phyloP scores from a whole-genome alignment of 2,888 invertebrate genomes.

The Arge pagana region DNA sequence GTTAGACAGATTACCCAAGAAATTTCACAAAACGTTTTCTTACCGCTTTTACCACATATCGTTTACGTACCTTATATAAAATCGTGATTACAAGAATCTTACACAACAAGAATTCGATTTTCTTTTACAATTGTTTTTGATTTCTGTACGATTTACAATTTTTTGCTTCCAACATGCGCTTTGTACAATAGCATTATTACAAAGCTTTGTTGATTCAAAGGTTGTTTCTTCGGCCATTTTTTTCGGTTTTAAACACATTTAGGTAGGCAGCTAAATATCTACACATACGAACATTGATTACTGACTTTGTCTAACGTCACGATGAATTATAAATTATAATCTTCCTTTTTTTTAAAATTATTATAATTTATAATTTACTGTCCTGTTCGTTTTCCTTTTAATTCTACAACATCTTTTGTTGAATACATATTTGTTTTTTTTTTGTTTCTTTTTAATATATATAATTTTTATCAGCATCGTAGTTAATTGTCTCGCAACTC shows the following conservation, averaged over 20 bases:
- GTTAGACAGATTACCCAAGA: conserved; percentile 24
- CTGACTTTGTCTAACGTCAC: no score
- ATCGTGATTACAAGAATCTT: conserved; percentile 13
- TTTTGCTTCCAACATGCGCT: no score
- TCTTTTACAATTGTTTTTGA: no score
- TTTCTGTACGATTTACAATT: no score
- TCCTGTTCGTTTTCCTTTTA: conserved; percentile 1
- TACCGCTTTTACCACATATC: no score
- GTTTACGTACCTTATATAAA: conserved; percentile 8
- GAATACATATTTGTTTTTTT: conserved; percentile 2
- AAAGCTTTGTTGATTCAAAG: no score
- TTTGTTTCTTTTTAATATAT: conserved; percentile 14
- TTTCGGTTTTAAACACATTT: no score
- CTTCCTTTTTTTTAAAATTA: neutral
- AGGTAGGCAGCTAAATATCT: no score
- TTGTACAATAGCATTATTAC: no score
- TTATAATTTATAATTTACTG: neutral
- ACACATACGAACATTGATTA: no score
- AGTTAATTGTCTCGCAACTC: conserved; percentile 5
- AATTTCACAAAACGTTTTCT: conserved; percentile 22
- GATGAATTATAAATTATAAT: no score
- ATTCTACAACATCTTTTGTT: conserved; percentile 5
- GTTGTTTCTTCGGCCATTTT: no score
- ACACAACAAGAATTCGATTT: conserved; percentile 21
- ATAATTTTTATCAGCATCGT: conserved; percentile 11